phyloP scores from a whole-genome alignment of 2,797 vertebrate species.

The Moxostoma hubbsi region DNA sequence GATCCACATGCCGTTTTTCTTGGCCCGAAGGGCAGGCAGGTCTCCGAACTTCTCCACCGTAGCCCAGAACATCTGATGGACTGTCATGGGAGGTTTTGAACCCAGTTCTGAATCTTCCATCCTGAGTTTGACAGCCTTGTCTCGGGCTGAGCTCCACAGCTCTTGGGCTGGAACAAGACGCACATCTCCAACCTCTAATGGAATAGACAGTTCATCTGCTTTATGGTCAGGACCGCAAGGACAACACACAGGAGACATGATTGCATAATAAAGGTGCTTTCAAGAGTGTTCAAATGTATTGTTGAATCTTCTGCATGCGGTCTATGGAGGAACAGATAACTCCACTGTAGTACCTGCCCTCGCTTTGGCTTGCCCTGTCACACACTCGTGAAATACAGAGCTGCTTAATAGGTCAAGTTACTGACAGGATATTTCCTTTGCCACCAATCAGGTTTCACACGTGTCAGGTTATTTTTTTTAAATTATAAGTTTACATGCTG shows the following conservation, averaged over 20 bases:
- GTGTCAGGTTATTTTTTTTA: background rate
- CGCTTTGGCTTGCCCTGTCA: background rate
- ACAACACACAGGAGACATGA: slow-evolving; percentile 57
- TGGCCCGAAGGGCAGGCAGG: slow-evolving; percentile 69
- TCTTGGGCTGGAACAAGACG: slow-evolving; percentile 67
- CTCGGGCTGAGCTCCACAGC: slow-evolving; percentile 70
- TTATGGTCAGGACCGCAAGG: slow-evolving; percentile 48
- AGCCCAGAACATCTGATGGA: slow-evolving; percentile 78
- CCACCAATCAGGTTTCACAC: slow-evolving; percentile 24
- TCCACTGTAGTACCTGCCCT: background rate
- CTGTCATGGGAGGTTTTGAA: slow-evolving; percentile 72
- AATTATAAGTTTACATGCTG: no score
- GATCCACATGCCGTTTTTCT: slow-evolving; percentile 67
- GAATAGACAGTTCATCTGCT: slow-evolving; percentile 15
- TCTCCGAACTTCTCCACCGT: slow-evolving; percentile 68
- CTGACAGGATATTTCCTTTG: background rate
- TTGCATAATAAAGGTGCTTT: background rate
- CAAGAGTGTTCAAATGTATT: background rate
- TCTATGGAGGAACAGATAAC: background rate
- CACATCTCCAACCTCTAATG: background rate
- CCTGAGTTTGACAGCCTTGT: slow-evolving; percentile 74
- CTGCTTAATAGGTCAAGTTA: slow-evolving; percentile 13
- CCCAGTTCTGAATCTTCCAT: slow-evolving; percentile 69
- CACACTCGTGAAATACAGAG: background rate
- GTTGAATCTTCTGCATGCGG: background rate